Evolutionary conservation across 2,797 vertebrate genomes (phyloP), one percentile per base, ranked within the genome.

Genomic region (Mormyrus hasselquistii): DNA sequence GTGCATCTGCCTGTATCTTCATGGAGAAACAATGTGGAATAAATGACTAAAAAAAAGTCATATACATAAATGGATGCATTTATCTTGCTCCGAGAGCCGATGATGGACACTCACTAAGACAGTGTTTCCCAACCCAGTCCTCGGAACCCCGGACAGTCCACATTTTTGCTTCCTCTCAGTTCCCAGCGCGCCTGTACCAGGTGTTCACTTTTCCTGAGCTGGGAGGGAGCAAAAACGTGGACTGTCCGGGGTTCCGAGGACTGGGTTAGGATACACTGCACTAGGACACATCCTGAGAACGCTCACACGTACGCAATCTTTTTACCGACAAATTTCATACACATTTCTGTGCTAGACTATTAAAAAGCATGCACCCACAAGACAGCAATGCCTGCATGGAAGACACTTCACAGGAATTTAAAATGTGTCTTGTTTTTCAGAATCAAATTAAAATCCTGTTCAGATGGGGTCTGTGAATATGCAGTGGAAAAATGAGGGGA

Each of bases 401-500:
- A 76, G 69, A 76, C 14, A 9, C 14, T 41, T 76, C 34, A 73
- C 25, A 38, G 69, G 29, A 38, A 73, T 16, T 16, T 34, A 16
- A 34, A 73, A 73, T 16, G 38, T 76, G 29, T 34, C 25, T 0
- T 12, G 25, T 34, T 69, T 69, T 34, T 69, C 25, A 69, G 62
- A 69, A 69, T 69, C 10, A 0, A 76, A 76, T 76, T 8, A 41
- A 76, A 34, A 86, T 9, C 25, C 84, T 4, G 29, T 44, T 53
- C 83, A 86, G 50, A 34, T 19, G 16, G 25, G 50, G 52, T 55
- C 53, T 34, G 91, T 92, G 93, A 91, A 87, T 93, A 93, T 90
- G 91, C 90, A 92, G 84, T 92, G 90, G 91, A 94, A 90, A 91
- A 47, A 93, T 94, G 90, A 38, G 88, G 83, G 93, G 19, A 88